phyloP scores from a whole-genome alignment of 64 coral and sea anemone species.

The Montipora sp. region DNA sequence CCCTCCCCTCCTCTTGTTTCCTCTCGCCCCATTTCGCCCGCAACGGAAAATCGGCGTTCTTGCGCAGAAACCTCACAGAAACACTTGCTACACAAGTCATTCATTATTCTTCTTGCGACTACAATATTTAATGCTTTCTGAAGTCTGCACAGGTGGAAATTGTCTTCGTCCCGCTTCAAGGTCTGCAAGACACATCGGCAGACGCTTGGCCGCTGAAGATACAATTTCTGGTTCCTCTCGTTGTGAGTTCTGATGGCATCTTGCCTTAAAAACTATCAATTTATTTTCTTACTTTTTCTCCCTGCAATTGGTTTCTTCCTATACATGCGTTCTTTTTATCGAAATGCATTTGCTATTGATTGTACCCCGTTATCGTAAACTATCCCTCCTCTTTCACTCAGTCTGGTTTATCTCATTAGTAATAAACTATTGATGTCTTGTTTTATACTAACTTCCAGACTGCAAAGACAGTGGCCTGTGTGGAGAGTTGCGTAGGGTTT shows the following conservation, averaged over 20 bases:
- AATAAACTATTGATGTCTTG: too few species aligned
- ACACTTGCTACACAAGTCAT: too few species aligned
- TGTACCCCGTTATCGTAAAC: background rate
- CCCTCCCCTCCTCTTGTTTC: too few species aligned
- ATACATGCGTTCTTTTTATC: background rate
- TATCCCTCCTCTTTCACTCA: background rate
- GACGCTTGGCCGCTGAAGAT: background rate
- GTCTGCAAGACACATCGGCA: background rate
- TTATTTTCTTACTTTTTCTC: background rate
- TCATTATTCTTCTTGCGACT: background rate
- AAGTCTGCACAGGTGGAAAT: constrained; percentile 11
- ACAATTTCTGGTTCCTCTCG: background rate
- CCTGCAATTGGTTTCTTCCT: background rate
- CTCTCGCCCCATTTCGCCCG: too few species aligned
- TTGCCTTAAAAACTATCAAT: background rate
- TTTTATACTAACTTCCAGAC: too few species aligned
- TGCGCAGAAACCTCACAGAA: too few species aligned
- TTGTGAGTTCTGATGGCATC: background rate
- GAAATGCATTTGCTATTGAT: background rate
- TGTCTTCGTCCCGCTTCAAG: constrained; percentile 3
- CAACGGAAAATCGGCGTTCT: too few species aligned
- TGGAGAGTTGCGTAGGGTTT: too few species aligned
- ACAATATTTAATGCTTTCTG: background rate
- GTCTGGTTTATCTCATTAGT: too few species aligned
- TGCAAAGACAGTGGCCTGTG: too few species aligned